Base-by-base conservation (phyloP, 2,113 vertebrate species). In the Rhombomys opimus region DNA sequence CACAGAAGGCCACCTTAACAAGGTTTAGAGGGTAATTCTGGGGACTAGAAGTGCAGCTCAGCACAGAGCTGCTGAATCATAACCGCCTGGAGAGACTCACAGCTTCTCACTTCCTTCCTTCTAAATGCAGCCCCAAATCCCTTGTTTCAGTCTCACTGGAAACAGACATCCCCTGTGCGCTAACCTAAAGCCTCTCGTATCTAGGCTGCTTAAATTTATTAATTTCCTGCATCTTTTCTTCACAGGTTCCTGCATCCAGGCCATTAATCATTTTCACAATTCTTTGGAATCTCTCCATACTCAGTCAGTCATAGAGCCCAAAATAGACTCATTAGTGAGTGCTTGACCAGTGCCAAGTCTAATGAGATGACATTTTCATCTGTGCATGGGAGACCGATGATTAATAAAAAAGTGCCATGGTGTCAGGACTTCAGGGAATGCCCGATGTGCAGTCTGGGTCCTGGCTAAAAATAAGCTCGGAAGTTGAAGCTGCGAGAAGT, bases 311-410 rank as follows among this genome's bases (percentile, higher is more conserved):
- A 5, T 14, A 2, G 59, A 94, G 8, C 52, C 84, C 85, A 82
- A 94, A 95, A 80, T 75, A 95, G 87, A 87, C 57, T 73, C 75
- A 89, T 90, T 82, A 84, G 73, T 61, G 93, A 95, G 50, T 38
- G 27, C 15, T 61, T 72, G 63, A 41, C 41, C 80, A 72, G 35
- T 81, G 85, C 52, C 90, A 90, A 87, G 4, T 76, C 80, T 78
- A 81, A 87, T 59, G 59, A 94, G 68, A 72, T 76, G 80, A 35
- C 41, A 85, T 87, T 90, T 67, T 95, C 86, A 68, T 57, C 46
- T 90, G 61, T 38, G 10, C n/a, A 41, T 52, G 20, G 57, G 52
- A 92, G 63, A 73, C 13, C 41, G 27, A 68, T 23, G 57, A 87
- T 76, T 82, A 80, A 90, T 61, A 80, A 84, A 87, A 50, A 61